phyloP scores from a whole-genome alignment of 2,113 vertebrate species.

The Cricetomys ansorgei region DNA sequence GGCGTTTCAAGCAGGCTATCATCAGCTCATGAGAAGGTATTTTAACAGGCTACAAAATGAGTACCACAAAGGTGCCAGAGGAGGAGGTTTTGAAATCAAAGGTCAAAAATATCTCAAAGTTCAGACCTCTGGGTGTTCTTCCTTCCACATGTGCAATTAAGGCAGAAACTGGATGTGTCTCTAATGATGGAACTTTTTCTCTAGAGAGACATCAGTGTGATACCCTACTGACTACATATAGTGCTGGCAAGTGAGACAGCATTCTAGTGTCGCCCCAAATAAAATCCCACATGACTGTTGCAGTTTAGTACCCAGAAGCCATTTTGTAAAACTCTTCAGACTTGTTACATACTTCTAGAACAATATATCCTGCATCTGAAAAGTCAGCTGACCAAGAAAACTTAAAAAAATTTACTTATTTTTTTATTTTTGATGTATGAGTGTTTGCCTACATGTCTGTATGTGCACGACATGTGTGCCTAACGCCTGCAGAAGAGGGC shows the following conservation, averaged over 20 bases:
- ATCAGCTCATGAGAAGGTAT: constrained; percentile 15
- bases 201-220: not conserved
- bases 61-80: not conserved
- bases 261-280: not conserved
- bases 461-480: not conserved
- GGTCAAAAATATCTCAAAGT: constrained; percentile 68
- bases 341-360: not conserved
- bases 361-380: not conserved
- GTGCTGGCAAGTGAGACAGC: not conserved
- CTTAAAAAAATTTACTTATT: not conserved
- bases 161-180: not conserved
- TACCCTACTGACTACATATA: not conserved
- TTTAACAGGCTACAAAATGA: constrained; percentile 65
- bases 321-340: not conserved
- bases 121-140: constrained; percentile 61
- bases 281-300: not conserved
- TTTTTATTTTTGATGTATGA: not conserved
- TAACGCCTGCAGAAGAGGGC: not conserved
- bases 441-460: no score
- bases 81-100: constrained; percentile 5
- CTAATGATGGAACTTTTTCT: not conserved
- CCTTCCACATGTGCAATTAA: not conserved
- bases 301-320: not conserved
- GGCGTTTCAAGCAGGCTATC: not conserved
- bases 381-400: not conserved